Conservation (phyloP, 2,797 vertebrate genomes). For the Sus cebifrons region DNA sequence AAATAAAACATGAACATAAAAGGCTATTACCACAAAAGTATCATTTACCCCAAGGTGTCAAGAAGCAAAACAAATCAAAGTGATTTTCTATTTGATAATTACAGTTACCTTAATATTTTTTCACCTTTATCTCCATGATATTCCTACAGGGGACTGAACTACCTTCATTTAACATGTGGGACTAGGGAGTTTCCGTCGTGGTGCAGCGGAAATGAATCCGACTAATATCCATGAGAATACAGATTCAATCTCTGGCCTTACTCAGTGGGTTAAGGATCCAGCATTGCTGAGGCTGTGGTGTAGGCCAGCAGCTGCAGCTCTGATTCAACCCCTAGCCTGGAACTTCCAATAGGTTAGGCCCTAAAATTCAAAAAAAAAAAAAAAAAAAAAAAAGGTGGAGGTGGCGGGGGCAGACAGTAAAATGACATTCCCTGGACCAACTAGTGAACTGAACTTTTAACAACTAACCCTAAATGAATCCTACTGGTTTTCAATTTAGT, state of each 20-base stretch:
- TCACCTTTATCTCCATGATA: neutral
- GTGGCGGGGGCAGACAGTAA: neutral
- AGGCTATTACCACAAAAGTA: neutral
- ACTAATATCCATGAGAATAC: no score
- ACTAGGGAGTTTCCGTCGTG: no score
- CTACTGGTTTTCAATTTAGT: neutral
- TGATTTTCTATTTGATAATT: conserved; percentile 53
- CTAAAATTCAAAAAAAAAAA: no score
- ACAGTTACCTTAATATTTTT: conserved; percentile 1
- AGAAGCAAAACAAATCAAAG: conserved; percentile 39
- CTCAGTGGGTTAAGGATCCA: no score
- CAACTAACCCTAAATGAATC: neutral
- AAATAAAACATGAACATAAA: conserved; percentile 64
- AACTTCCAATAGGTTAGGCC: no score
- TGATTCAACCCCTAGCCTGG: no score
- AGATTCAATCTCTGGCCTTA: no score
- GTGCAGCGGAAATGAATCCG: no score
- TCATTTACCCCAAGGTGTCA: neutral
- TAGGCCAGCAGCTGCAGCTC: no score
- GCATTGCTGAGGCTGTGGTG: no score
- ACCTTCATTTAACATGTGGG: neutral
- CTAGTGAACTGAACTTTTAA: neutral
- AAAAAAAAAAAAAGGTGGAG: no score
- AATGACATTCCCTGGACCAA: neutral
- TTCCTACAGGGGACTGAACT: neutral